Percentiles rank a stretch among this genome's conserved stretches.
Conservation (phyloP, 1,140 invertebrate species). For the Philaenus spumarius region DNA sequence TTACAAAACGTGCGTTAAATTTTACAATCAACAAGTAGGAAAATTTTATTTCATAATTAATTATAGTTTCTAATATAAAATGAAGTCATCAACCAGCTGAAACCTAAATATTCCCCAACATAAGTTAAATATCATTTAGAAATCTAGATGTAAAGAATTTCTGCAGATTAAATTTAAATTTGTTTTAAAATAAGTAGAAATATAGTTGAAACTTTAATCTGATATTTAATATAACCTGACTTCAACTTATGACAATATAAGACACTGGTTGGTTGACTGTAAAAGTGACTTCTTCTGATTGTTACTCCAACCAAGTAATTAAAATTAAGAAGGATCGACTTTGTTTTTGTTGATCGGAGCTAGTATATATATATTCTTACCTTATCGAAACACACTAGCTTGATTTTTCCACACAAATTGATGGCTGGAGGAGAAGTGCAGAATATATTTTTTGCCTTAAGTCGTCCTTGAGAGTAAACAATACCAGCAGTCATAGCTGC, state of each 20-base stretch:
- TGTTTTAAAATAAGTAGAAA: neutral
- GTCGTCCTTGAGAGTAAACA: slow-evolving; percentile 69
- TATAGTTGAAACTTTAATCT: neutral
- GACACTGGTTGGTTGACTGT: neutral
- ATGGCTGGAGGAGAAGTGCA: slow-evolving; percentile 85
- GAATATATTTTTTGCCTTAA: slow-evolving; percentile 72
- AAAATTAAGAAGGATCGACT: neutral
- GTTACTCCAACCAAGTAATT: too few species aligned
- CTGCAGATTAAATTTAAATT: neutral
- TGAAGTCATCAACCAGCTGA: too few species aligned
- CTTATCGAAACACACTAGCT: slow-evolving; percentile 93
- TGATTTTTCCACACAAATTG: slow-evolving; percentile 80
- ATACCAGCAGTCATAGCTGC: slow-evolving; percentile 89
- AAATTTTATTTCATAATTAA: too few species aligned
- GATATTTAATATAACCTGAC: neutral
- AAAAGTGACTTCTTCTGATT: too few species aligned
- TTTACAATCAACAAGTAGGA: too few species aligned
- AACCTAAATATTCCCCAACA: too few species aligned
- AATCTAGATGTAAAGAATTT: too few species aligned
- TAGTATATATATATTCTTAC: slow-evolving; percentile 38
- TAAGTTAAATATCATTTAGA: too few species aligned
- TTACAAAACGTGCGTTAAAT: too few species aligned
- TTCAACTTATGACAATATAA: neutral
- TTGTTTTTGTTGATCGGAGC: neutral
- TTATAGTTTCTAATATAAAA: too few species aligned